Base-by-base conservation (phyloP, 2,797 vertebrate species). In the Poeciliopsis presidionis region DNA sequence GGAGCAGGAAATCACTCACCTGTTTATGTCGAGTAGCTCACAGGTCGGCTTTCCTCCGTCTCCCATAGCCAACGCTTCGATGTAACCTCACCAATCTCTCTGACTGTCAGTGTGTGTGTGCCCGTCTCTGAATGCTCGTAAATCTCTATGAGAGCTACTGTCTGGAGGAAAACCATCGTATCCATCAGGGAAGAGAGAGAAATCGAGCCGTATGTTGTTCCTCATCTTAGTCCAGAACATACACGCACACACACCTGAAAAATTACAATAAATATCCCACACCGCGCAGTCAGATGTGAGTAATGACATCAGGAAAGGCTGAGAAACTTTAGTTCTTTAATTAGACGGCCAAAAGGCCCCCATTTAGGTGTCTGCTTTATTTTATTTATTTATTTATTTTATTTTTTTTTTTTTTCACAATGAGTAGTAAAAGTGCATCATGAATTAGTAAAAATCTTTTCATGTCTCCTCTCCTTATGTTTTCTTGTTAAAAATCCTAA, bases 1-100 rank as follows among this genome's bases (percentile, higher is more conserved):
- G 79, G 46, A 91, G 75, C 82, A 87, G 85, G 88, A 92, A 92
- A 91, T 90, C 87, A 91, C 87, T 93, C 90, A 92, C 89, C 91
- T 93, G 86, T 87, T 92, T 86, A 89, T 92, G 91, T 92, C 89
- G 79, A 83, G 84, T 76, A 85, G 85, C 84, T 90, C 82, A 86
- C 86, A 79, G 79, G 81, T 85, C 86, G 82, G 86, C 80, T 85
- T 88, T 80, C 57, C 57, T 80, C 85, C 82, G 78, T 70, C 74
- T 39, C 71, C 72, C 77, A 69, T 84, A 83, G 78, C 81, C 45
- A 49, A n/a, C 49, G 82, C 77, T 75, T 76, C 30, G 70, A 83
- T 84, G 79, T 72, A 81, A 88, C 81, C 83, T 81, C 84, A 84
- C 49, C 81, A 78, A 86, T 87, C 83, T 84, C 80, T 79, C 82